These are phyloP conservation scores for Luidia sarsii DNA, from an alignment of 53 echinoderm and acorn worm genomes.

Conservation along the genomic window DNA sequence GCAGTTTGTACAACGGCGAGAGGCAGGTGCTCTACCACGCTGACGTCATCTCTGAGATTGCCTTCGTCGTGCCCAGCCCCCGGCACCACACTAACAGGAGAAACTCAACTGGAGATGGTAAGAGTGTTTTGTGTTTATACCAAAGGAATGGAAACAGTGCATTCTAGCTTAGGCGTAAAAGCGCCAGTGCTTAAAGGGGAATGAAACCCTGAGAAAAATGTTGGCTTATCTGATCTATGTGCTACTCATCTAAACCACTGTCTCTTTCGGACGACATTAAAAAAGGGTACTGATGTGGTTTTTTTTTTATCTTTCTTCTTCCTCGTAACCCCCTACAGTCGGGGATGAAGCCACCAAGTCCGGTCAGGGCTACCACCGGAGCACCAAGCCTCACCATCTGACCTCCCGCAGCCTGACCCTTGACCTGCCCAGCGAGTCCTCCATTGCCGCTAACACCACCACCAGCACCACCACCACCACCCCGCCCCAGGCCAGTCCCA, in stretches of 20 bases:
- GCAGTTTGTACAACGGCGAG: slow-evolving; percentile 90
- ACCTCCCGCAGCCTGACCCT: slow-evolving; percentile 39
- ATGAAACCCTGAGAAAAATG: no score
- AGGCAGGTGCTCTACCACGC: slow-evolving; percentile 89
- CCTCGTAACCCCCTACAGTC: no score
- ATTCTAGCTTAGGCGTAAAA: no score
- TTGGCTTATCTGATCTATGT: no score
- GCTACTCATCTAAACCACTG: no score
- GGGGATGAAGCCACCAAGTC: slow-evolving; percentile 12
- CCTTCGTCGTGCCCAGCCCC: slow-evolving; percentile 89
- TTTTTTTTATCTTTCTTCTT: no score
- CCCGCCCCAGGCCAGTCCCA: slow-evolving; percentile 29
- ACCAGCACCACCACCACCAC: background rate
- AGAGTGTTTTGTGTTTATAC: no score
- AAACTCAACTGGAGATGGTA: slow-evolving; percentile 58
- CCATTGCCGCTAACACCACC: no score
- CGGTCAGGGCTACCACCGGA: slow-evolving; percentile 54
- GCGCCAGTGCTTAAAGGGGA: no score
- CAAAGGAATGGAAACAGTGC: no score
- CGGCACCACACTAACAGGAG: slow-evolving; percentile 20
- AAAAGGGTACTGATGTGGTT: no score
- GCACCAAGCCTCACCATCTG: slow-evolving; percentile 34
- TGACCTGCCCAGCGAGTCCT: slow-evolving; percentile 30
- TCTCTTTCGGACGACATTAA: no score
- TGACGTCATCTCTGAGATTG: slow-evolving; percentile 92